These are phyloP conservation scores for Propithecus coquereli DNA, from an alignment of 2,113 vertebrate genomes.

Conservation along the genomic window DNA sequence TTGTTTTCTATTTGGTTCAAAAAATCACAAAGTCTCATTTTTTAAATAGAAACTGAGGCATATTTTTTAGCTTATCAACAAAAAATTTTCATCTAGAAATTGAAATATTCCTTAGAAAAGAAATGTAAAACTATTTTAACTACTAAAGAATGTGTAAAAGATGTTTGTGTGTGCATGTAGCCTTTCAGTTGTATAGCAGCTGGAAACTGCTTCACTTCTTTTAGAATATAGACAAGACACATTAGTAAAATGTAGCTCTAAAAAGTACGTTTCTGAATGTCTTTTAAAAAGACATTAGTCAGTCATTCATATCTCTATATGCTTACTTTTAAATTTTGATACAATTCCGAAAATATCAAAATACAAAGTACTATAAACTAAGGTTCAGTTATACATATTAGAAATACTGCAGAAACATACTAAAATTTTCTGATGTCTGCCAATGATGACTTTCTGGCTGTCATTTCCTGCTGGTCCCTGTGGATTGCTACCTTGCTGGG, in stretches of 20 bases:
- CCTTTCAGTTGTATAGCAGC: no score
- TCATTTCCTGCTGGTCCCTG: neutral
- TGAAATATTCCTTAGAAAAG: neutral
- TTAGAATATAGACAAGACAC: neutral
- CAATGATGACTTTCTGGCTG: neutral
- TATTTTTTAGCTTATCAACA: neutral
- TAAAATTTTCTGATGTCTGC: neutral
- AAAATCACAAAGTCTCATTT: neutral
- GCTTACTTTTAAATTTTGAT: neutral
- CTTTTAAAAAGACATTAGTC: neutral
- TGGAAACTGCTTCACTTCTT: neutral
- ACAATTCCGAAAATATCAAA: neutral
- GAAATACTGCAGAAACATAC: neutral
- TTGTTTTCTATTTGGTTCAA: neutral
- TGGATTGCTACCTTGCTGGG: fast-evolving
- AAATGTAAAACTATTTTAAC: neutral
- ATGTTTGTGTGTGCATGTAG: neutral
- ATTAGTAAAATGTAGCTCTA: neutral
- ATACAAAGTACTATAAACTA: neutral
- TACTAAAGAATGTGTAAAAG: neutral
- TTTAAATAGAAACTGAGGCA: neutral
- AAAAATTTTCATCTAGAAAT: neutral
- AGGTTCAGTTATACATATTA: neutral
- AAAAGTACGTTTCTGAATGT: neutral
- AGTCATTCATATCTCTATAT: neutral